A percentile compares a stretch with the other conserved stretches of the same genome.
Evolutionary conservation across 2,113 vertebrate genomes (phyloP).

Genomic region (Rhinoptilus africanus): DNA sequence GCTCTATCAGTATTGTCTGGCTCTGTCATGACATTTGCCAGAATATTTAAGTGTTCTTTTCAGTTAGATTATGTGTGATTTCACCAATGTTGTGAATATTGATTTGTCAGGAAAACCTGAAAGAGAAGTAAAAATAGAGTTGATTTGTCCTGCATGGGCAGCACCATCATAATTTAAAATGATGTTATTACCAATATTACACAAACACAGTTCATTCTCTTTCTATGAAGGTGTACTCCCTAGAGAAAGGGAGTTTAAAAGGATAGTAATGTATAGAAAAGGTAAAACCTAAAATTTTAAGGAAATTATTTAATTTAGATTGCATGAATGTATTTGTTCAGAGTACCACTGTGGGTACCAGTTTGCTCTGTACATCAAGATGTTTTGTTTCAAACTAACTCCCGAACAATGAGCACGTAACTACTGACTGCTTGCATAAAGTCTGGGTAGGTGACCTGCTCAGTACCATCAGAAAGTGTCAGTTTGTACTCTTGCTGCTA

Average conservation of each 20-base stretch:
- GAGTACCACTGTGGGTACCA: neutral
- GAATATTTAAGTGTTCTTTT: neutral
- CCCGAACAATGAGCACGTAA: neutral
- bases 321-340: neutral
- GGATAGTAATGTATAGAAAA: neutral
- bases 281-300: neutral
- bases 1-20: neutral
- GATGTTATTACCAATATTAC: neutral
- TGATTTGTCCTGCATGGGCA: neutral
- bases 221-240: neutral
- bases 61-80: neutral
- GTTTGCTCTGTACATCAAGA: neutral
- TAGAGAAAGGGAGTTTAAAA: neutral
- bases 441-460: neutral
- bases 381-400: neutral
- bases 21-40: neutral
- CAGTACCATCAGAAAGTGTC: neutral
- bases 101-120: neutral
- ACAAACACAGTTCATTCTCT: neutral
- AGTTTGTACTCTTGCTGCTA: neutral
- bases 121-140: neutral
- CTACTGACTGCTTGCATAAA: neutral
- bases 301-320: neutral
- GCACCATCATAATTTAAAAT: neutral
- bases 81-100: neutral